Evolutionary conservation across 2,888 invertebrate species (phyloP).

Genomic region (Allygus modestus): DNA sequence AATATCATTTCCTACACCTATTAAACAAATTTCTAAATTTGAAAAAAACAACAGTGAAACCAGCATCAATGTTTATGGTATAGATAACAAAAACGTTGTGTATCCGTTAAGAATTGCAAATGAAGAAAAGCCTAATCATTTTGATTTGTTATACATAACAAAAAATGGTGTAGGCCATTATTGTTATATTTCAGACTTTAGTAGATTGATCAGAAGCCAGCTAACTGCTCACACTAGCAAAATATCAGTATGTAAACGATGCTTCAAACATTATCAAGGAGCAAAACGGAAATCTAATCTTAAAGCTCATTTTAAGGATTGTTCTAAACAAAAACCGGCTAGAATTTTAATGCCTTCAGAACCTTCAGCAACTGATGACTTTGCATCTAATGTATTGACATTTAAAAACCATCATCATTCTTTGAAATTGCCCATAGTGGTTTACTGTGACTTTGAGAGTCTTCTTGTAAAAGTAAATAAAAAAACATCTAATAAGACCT

Average conservation of each 20-base stretch:
- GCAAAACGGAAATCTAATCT: neutral
- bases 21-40: constrained; percentile 34
- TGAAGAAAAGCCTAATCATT: constrained; percentile 10
- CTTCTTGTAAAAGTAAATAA: neutral
- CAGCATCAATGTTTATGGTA: constrained; percentile 21
- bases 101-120: constrained; percentile 39
- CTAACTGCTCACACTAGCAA: neutral
- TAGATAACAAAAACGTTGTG: constrained; percentile 13
- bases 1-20: constrained; percentile 48
- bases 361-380: too few species aligned
- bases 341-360: neutral
- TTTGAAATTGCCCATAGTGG: constrained; percentile 9
- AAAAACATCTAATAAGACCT: neutral
- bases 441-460: constrained; percentile 43
- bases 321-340: constrained; percentile 2
- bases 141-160: constrained; percentile 18
- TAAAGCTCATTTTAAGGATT: constrained; percentile 15
- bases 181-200: too few species aligned
- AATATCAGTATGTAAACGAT: constrained; percentile 7
- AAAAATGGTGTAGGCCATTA: too few species aligned
- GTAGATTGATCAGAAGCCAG: too few species aligned
- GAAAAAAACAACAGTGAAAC: constrained; percentile 34
- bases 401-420: constrained; percentile 37
- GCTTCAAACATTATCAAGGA: constrained; percentile 21
- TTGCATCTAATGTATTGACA: neutral